Evolutionary conservation across 2,888 invertebrate species (phyloP), one percentile per base, ranked within the genome.

Genomic region (Himalopsyche kuldschensis): DNA sequence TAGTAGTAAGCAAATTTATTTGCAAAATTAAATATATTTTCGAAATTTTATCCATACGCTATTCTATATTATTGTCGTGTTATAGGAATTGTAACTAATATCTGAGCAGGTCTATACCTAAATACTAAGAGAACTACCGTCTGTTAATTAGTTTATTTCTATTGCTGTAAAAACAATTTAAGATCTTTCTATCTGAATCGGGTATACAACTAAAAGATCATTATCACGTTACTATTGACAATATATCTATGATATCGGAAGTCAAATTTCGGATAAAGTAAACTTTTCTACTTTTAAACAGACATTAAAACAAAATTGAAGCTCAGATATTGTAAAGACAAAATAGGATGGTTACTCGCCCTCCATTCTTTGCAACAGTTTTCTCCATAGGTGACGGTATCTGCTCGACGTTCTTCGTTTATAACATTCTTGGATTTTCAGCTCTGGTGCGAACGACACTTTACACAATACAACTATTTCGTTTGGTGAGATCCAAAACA

Each of bases 291-390:
- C 35, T 31, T 31, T 31, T 78, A 20, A 84, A 84, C 69, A 84
- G 80, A 83, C 69, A 83, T 81, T 81, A 46, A 75, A 10, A 75
- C 79, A 79, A 81, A 81, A 63, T 24, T 81, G 78, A 69, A 81
- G 81, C 83, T 83, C 47, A 30, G 46, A 69, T 63, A 32, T 69
- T 69, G 69, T 30, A 69, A 69, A 63, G 63, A 77, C 31, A 83
- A 80, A 76, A 47, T 35, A 69, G 35, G 69, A 81, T 69, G 41
- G 55, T 84, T 84, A 84, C 84, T 82, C 84, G 84, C 84, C 84
- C 79, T 82, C 84, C 81, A 47, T 75, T 46, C 31, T 32, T 69
- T 47, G 76, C 76, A 76, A 76, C 76, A 41, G 76, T 35, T 41
- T 76, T 32, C 82, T 79, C 55, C 35, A n/a, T 35, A 78, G 75